phyloP scores from a whole-genome alignment of 2,113 vertebrate genomes.

The Pampusana beccarii region DNA sequence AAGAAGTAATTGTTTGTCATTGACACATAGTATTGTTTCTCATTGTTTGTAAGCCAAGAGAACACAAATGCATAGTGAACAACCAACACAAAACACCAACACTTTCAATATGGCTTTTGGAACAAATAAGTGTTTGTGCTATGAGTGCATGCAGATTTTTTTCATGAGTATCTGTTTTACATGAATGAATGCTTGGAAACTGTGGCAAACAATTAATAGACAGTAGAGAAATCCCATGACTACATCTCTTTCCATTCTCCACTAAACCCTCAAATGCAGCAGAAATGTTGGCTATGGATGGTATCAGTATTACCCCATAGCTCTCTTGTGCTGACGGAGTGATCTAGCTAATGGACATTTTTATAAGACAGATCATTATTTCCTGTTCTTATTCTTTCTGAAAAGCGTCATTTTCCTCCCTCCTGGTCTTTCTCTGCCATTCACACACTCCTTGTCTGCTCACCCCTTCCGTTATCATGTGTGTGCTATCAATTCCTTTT shows the following conservation, averaged over 20 bases:
- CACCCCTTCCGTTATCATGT: not conserved
- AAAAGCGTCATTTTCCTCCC: not conserved
- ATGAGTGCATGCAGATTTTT: not conserved
- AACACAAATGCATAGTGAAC: not conserved
- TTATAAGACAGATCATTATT: not conserved
- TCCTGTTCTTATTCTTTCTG: not conserved
- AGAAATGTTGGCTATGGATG: not conserved
- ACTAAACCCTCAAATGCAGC: not conserved
- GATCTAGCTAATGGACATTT: not conserved
- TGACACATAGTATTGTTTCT: not conserved
- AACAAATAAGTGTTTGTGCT: not conserved
- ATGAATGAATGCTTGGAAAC: not conserved
- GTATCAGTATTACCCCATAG: not conserved
- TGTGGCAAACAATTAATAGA: not conserved
- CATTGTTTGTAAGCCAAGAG: not conserved
- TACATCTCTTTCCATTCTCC: not conserved
- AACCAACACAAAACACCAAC: not conserved
- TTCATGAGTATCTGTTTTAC: not conserved
- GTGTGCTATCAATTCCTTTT: not conserved
- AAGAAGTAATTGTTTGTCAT: not conserved
- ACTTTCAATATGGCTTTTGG: not conserved
- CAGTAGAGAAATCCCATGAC: not conserved
- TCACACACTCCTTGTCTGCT: not conserved
- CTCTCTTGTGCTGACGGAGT: not conserved
- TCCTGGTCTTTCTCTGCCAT: not conserved